These are phyloP conservation scores for Lynx canadensis DNA, from an alignment of 2,113 vertebrate genomes.

Conservation along the genomic window DNA sequence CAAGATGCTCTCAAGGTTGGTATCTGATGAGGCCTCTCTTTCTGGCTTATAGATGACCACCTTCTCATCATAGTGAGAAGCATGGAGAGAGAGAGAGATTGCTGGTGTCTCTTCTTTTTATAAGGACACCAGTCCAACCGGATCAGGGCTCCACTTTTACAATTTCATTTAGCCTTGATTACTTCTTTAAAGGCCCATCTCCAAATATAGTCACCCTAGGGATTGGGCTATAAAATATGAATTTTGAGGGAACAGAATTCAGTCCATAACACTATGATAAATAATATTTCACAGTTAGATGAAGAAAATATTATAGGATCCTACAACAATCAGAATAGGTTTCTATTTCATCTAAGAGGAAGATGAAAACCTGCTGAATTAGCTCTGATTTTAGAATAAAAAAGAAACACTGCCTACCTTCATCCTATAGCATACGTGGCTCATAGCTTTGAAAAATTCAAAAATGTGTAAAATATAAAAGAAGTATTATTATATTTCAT, in stretches of 20 bases:
- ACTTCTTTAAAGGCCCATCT: neutral
- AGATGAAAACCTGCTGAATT: neutral
- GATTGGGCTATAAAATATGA: neutral
- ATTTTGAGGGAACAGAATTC: neutral
- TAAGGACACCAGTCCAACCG: too few species aligned
- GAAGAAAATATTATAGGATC: neutral
- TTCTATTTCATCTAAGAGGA: neutral
- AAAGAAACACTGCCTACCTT: neutral
- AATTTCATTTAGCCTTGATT: neutral
- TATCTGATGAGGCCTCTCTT: neutral
- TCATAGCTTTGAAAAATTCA: neutral
- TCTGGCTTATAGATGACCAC: neutral
- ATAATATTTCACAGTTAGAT: neutral
- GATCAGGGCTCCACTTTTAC: neutral
- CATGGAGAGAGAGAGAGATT: neutral
- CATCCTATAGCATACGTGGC: neutral
- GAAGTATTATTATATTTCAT: neutral
- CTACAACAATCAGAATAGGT: neutral
- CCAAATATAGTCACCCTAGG: neutral
- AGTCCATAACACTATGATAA: neutral
- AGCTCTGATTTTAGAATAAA: neutral
- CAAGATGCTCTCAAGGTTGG: neutral
- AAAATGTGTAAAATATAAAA: neutral
- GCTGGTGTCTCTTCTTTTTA: neutral
- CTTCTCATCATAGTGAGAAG: neutral